phyloP scores from a whole-genome alignment of 2,797 vertebrate genomes.

The Spinibarbus caldwelli region DNA sequence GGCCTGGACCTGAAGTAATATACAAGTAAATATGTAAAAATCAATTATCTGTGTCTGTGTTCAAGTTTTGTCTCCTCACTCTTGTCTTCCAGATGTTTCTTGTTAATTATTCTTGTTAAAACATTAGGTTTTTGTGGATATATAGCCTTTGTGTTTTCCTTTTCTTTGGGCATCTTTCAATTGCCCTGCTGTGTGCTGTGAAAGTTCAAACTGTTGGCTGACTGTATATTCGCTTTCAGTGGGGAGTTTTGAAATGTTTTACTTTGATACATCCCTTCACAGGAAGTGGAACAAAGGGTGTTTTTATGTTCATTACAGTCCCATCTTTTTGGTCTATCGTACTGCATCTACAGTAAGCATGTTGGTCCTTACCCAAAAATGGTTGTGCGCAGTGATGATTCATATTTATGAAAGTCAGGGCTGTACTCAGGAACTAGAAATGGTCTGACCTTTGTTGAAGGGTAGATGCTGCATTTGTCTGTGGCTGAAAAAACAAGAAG shows the following conservation, averaged over 20 bases:
- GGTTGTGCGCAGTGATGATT: constrained; percentile 44
- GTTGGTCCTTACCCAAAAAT: constrained; percentile 51
- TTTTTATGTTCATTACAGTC: not conserved
- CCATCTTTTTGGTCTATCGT: not conserved
- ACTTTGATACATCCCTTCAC: not conserved
- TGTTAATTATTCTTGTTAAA: not conserved
- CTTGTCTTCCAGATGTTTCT: not conserved
- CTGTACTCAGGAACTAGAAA: constrained; percentile 64
- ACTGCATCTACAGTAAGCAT: not conserved
- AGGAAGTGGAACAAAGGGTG: not conserved
- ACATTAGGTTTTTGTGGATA: not conserved
- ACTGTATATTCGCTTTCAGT: not conserved
- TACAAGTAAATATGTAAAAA: not conserved
- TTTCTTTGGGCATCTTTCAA: not conserved
- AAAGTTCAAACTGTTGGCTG: not conserved
- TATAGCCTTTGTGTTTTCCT: not conserved
- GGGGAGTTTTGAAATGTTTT: not conserved
- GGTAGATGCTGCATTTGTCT: constrained; percentile 24
- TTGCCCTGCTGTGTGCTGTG: not conserved
- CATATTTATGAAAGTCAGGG: constrained; percentile 59
- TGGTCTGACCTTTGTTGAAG: constrained; percentile 43
- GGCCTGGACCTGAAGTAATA: constrained; percentile 35
- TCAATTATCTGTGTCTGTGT: not conserved
- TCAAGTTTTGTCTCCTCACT: not conserved
- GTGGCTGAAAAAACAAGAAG: not conserved